Evolutionary conservation across 2,888 invertebrate species (phyloP).

Genomic region (Ephialtes manifestator): DNA sequence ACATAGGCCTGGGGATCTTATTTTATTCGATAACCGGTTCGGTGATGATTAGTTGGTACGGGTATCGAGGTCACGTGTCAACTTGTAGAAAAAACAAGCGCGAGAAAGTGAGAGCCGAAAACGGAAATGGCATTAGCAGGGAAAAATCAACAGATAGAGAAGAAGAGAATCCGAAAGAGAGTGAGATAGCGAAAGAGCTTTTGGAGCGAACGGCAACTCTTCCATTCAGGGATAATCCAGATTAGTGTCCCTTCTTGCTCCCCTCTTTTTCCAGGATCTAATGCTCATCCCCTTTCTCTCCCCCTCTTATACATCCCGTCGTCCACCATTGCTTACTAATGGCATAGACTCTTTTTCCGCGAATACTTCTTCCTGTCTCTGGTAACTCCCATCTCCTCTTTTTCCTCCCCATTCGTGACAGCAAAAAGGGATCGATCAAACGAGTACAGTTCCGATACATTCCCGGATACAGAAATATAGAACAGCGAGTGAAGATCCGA

Average conservation of each 20-base stretch:
- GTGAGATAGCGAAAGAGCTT: constrained; percentile 56
- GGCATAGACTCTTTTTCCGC: constrained; percentile 4
- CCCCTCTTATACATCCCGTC: background rate
- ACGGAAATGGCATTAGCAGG: constrained; percentile 25
- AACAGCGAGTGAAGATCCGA: background rate
- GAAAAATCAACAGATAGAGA: constrained; percentile 13
- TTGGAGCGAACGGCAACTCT: constrained; percentile 40
- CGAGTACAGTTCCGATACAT: constrained; percentile 28
- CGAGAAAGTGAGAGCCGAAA: background rate
- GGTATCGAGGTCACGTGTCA: background rate
- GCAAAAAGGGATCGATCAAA: constrained; percentile 39
- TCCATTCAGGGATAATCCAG: constrained; percentile 65
- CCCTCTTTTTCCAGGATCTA: constrained; percentile 16
- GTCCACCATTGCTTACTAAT: constrained; percentile 23
- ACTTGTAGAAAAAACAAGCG: background rate
- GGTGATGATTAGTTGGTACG: background rate
- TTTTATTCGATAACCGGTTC: constrained; percentile 6
- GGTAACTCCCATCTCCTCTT: background rate
- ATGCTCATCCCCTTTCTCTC: constrained; percentile 10
- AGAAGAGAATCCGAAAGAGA: background rate
- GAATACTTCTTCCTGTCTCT: constrained; percentile 13
- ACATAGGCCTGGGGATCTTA: background rate
- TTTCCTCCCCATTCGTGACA: background rate
- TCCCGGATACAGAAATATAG: background rate
- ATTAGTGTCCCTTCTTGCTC: constrained; percentile 61